Conservation (phyloP, 2,797 vertebrate species). For the Muscicapa striata region DNA sequence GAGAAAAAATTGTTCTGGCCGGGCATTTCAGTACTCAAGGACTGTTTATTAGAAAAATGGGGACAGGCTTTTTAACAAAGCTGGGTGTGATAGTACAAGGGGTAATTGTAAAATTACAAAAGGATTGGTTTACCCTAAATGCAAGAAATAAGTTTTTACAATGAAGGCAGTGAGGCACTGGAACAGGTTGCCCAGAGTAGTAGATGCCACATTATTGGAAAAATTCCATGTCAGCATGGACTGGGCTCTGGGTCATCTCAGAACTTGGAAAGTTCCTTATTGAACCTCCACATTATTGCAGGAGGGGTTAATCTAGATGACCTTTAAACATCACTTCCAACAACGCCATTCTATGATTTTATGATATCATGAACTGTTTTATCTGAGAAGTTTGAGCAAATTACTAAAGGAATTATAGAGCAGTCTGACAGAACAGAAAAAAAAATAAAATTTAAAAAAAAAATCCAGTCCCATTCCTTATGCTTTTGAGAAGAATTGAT, state of each 20-base stretch:
- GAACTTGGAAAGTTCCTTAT: not conserved
- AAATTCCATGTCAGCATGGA: not conserved
- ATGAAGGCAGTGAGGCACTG: not conserved
- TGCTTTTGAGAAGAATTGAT: not conserved
- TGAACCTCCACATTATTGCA: not conserved
- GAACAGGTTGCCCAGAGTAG: not conserved
- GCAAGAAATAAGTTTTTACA: not conserved
- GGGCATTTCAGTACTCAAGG: not conserved
- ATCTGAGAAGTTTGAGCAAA: not conserved
- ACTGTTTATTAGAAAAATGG: not conserved
- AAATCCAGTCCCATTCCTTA: not conserved
- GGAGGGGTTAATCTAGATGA: fast-evolving
- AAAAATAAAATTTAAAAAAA: no score
- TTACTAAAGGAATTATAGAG: not conserved
- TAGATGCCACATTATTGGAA: not conserved
- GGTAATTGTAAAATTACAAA: not conserved
- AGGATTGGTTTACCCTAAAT: not conserved
- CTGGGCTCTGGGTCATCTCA: not conserved
- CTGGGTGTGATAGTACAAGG: not conserved
- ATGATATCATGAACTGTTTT: not conserved
- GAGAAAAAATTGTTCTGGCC: not conserved
- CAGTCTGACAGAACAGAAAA: not conserved
- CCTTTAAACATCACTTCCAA: not conserved
- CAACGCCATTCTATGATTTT: not conserved
- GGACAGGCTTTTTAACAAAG: not conserved